Evolutionary conservation across 2,797 vertebrate species (phyloP).

Genomic region (Ciconia nigra): DNA sequence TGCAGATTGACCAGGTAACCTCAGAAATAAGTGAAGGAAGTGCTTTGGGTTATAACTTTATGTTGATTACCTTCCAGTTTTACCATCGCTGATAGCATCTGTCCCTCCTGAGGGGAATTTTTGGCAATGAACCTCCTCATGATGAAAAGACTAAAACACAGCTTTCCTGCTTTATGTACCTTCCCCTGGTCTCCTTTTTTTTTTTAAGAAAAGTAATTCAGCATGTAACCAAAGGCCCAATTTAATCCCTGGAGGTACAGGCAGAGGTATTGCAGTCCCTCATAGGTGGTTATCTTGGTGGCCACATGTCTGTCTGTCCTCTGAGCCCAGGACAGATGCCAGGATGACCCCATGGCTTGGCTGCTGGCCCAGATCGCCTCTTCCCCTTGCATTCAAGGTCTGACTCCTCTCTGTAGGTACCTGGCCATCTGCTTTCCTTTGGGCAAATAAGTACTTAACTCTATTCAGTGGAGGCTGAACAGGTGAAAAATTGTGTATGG

Average conservation of each 20-base stretch:
- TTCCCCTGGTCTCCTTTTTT: not conserved
- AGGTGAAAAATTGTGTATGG: not conserved
- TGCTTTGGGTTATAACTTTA: not conserved
- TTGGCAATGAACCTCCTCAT: not conserved
- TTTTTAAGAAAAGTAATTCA: not conserved
- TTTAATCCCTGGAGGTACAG: not conserved
- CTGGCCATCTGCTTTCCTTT: not conserved
- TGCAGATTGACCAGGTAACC: not conserved
- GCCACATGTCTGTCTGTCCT: not conserved
- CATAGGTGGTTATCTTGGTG: not conserved
- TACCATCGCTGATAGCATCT: not conserved
- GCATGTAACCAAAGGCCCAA: not conserved
- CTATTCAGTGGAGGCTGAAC: not conserved
- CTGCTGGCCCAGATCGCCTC: not conserved
- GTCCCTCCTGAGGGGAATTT: not conserved
- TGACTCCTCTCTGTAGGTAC: not conserved
- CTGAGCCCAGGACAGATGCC: not conserved
- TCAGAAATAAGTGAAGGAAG: not conserved
- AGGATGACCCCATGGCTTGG: not conserved
- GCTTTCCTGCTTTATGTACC: not conserved
- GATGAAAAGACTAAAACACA: not conserved
- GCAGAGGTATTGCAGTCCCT: not conserved
- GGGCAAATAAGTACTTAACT: not conserved
- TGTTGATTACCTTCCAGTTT: not conserved
- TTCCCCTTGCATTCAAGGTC: not conserved